Conservation (phyloP, 2,113 vertebrate species). For the Salvator merianae region DNA sequence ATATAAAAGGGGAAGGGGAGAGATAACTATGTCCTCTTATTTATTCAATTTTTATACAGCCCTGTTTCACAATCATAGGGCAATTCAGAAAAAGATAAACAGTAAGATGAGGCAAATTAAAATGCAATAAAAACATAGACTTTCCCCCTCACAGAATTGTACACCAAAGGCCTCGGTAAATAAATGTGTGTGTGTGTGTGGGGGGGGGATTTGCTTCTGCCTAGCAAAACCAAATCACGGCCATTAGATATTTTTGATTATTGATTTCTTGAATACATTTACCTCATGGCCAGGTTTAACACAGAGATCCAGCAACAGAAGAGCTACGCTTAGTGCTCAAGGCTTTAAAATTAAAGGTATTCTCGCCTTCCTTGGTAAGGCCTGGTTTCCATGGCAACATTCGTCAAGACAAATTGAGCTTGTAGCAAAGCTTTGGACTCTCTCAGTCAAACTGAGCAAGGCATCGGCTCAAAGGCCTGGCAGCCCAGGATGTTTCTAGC, state of each 20-base stretch:
- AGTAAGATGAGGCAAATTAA: too few species aligned
- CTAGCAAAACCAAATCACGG: background rate
- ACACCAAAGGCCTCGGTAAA: too few species aligned
- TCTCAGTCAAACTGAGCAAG: background rate
- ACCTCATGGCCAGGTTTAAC: conserved; percentile 2
- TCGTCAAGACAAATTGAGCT: background rate
- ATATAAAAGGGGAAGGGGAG: too few species aligned
- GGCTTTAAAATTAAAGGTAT: background rate
- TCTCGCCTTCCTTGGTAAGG: conserved; percentile 26
- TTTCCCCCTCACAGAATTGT: too few species aligned
- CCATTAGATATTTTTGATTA: background rate
- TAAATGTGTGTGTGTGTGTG: too few species aligned
- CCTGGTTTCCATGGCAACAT: conserved; percentile 47
- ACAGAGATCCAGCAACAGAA: background rate
- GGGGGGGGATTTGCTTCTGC: too few species aligned
- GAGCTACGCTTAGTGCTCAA: background rate
- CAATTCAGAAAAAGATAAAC: too few species aligned
- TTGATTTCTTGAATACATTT: background rate
- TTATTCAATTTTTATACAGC: too few species aligned
- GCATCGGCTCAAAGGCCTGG: conserved; percentile 3
- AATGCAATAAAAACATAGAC: too few species aligned
- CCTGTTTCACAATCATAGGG: too few species aligned
- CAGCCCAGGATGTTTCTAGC: background rate
- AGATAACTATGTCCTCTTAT: too few species aligned
- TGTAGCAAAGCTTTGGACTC: background rate